phyloP scores from a whole-genome alignment of 2,888 invertebrate species.

The Chrysopilus asiliformis region DNA sequence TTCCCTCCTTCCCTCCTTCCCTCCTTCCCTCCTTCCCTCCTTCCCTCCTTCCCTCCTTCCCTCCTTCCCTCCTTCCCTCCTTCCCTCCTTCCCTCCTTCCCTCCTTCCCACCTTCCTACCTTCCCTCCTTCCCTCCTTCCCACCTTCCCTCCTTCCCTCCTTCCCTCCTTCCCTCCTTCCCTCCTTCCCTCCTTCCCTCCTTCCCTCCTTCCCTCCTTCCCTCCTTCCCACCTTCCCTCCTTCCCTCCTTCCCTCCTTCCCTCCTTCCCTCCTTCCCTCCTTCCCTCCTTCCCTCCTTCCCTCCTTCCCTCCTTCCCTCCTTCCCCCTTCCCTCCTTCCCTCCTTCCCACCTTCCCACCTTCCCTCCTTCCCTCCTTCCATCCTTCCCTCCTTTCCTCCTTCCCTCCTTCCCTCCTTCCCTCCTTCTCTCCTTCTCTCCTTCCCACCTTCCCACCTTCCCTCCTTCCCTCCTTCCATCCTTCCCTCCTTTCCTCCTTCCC shows the following conservation, averaged over 20 bases:
- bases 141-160: not conserved
- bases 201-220: not conserved
- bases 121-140: not conserved
- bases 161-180: not conserved
- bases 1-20: not conserved
- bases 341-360: not conserved
- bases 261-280: not conserved
- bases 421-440: not conserved
- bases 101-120: not conserved
- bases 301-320: not conserved
- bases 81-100: not conserved
- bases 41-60: not conserved
- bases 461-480: not conserved
- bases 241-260: not conserved
- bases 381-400: not conserved
- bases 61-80: not conserved
- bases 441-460: not conserved
- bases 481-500: not conserved
- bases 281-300: not conserved
- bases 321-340: not conserved
- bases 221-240: not conserved
- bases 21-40: not conserved
- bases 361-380: not conserved
- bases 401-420: not conserved
- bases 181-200: not conserved